phyloP scores from a whole-genome alignment of 92 coral and sea anemone genomes.

The Zoanthus sansibaricus region DNA sequence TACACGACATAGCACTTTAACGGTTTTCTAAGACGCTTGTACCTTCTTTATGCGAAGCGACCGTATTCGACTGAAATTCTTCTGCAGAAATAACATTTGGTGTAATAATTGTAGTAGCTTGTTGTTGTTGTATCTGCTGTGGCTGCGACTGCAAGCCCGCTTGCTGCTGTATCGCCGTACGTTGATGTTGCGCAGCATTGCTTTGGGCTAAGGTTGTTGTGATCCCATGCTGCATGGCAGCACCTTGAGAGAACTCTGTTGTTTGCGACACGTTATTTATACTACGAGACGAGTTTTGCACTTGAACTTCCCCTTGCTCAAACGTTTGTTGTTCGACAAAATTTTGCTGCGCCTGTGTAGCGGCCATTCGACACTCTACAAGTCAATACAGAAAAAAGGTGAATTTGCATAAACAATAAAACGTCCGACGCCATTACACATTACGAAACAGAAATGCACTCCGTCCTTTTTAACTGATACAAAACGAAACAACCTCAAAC shows the following conservation, averaged over 20 bases:
- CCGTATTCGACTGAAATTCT: constrained; percentile 76
- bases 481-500: constrained; percentile 7
- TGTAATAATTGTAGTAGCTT: constrained; percentile 76
- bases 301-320: constrained; percentile 75
- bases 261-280: constrained; percentile 71
- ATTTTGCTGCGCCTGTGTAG: constrained; percentile 83
- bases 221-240: constrained; percentile 81
- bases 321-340: constrained; percentile 70
- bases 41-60: constrained; percentile 78
- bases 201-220: constrained; percentile 61
- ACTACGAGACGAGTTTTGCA: constrained; percentile 68
- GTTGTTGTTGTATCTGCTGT: constrained; percentile 75
- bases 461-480: background rate
- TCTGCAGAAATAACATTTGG: constrained; percentile 84
- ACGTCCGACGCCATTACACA: constrained; percentile 41
- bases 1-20: constrained; percentile 15
- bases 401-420: constrained; percentile 54
- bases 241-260: constrained; percentile 76
- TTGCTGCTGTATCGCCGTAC: constrained; percentile 64
- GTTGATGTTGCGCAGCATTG: constrained; percentile 64
- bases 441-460: constrained; percentile 10
- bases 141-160: constrained; percentile 81
- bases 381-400: constrained; percentile 50
- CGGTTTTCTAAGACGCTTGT: constrained; percentile 48
- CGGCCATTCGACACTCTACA: constrained; percentile 88